Evolutionary conservation across 2,113 vertebrate genomes (phyloP), one percentile per base, ranked within the genome.

Genomic region (Onychorhynchus coronatus): DNA sequence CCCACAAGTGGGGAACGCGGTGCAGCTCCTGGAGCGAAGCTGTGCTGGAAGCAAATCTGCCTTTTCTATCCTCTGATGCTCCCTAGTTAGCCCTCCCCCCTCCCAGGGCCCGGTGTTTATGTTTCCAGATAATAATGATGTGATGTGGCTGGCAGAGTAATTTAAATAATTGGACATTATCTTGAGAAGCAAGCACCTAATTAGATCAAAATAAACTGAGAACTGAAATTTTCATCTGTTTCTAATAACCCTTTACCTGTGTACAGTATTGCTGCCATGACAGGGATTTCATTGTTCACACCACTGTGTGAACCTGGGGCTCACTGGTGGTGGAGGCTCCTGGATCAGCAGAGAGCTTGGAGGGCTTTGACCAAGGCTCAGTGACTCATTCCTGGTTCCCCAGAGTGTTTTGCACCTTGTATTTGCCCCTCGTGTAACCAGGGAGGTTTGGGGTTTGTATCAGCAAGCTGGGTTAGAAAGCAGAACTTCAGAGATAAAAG

Each of bases 121-220:
- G 86, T 96, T 97, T 96, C 95, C 85, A 85, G 95, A 91, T 97
- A 91, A 97, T 95, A 97, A 89, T 94, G 91, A 97, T 96, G 78
- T 91, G 87, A 94, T 96, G 93, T 95, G 92, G 95, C 89, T 97
- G 93, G 95, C 96, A 93, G 92, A 90, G 96, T 93, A 95, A 96
- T 97, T 97, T 97, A 95, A 97, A 96, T 97, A 97, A 97, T 97
- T 97, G 96, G 95, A 96, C 95, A 83, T 95, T 95, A 96, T 96
- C 97, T 96, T 96, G 94, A 97, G 94, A 91, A 97, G 96, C 94
- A 94, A 94, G 91, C 91, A 66, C 56, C 88, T 96, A 95, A 97
- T 97, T 93, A 97, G 86, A 94, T 93, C 91, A 96, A 97, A 97
- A 97, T 97, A 97, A 97, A 97, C 92, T 0, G 37, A 96, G 91